Percentiles rank a stretch among this genome's conserved stretches.
Conservation (phyloP, 92 coral and sea anemone species). For the Phymanthus crucifer region DNA sequence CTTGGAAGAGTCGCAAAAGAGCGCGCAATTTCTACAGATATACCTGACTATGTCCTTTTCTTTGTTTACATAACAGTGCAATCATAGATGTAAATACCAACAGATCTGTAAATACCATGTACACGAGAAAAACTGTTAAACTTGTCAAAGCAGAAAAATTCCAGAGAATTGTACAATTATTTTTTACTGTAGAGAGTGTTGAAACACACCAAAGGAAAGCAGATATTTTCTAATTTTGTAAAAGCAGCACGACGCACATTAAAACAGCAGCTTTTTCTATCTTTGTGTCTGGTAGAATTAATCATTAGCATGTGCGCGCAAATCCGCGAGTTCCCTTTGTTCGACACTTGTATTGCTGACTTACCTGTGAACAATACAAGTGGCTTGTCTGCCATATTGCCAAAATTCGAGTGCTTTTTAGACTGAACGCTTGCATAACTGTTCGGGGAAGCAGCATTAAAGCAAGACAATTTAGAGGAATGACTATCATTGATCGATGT, state of each 20-base stretch:
- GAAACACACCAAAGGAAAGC: conserved; percentile 5
- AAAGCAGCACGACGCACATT: conserved; percentile 11
- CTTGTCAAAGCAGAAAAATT: conserved; percentile 15
- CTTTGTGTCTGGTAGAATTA: background rate
- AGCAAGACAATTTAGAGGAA: too few species aligned
- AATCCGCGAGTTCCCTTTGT: background rate
- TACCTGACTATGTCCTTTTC: background rate
- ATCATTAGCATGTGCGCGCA: background rate
- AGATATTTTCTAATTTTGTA: conserved; percentile 44
- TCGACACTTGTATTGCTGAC: background rate
- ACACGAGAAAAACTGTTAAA: conserved; percentile 6
- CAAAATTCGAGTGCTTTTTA: too few species aligned
- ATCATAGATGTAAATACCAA: background rate
- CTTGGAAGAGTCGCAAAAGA: background rate
- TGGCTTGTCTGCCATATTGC: too few species aligned
- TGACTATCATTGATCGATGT: too few species aligned
- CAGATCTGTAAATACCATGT: background rate
- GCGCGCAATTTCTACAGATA: background rate
- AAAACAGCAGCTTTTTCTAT: conserved; percentile 29
- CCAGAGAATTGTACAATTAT: conserved; percentile 26
- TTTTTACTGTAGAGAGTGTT: conserved; percentile 27
- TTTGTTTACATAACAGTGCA: background rate
- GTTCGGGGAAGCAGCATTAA: too few species aligned
- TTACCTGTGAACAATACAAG: too few species aligned
- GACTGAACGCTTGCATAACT: too few species aligned